A percentile compares a stretch with the other conserved stretches of the same genome.
Evolutionary conservation across 2,888 invertebrate genomes (phyloP).

Genomic region (Thelaira solivaga): DNA sequence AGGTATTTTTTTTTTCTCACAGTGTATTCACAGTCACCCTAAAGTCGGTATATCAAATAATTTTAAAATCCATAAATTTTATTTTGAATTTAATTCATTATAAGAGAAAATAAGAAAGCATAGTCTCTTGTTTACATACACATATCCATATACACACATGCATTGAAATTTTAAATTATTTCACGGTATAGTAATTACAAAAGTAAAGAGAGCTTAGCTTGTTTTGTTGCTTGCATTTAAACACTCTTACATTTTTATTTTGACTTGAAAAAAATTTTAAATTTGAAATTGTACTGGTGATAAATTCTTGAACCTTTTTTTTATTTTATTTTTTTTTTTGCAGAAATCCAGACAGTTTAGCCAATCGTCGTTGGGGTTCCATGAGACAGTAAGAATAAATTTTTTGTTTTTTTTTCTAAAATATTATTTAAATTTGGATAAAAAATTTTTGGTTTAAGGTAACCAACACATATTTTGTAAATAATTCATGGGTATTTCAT

Average conservation of each 20-base stretch:
- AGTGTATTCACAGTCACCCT: no score
- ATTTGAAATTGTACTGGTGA: neutral
- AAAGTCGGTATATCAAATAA: no score
- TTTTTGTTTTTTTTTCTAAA: neutral
- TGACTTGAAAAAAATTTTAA: neutral
- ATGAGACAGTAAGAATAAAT: constrained; percentile 80
- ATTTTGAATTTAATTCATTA: no score
- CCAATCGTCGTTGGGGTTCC: constrained; percentile 82
- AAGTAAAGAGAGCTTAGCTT: neutral
- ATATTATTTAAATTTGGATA: constrained; percentile 11
- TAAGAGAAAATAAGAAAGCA: no score
- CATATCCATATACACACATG: neutral
- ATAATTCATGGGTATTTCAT: constrained; percentile 16
- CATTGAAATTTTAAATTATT: neutral
- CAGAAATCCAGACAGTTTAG: constrained; percentile 80
- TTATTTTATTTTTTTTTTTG: constrained; percentile 70
- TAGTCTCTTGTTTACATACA: no score
- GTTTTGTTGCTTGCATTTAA: neutral
- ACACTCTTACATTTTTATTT: neutral
- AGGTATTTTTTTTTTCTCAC: no score
- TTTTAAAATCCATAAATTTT: no score
- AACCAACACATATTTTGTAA: constrained; percentile 1
- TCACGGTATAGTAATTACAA: constrained; percentile 19
- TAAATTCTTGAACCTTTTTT: constrained; percentile 1
- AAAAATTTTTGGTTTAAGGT: constrained; percentile 24